Evolutionary conservation across 2,113 vertebrate genomes (phyloP).

Genomic region (Heterotilapia buettikoferi): DNA sequence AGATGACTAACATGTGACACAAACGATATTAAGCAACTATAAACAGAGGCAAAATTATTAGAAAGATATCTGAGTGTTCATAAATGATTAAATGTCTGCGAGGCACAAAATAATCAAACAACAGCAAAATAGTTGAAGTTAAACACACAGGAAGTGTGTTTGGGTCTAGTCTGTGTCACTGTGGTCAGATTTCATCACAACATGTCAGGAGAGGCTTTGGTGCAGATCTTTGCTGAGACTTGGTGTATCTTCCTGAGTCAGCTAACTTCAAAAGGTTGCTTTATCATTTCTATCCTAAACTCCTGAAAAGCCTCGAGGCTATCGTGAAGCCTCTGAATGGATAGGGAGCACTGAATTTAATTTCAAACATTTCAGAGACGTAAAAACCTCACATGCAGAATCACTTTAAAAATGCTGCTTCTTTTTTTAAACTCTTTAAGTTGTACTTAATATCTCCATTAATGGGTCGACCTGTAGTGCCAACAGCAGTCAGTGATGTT

Average conservation of each 20-base stretch:
- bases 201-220: background rate
- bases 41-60: background rate
- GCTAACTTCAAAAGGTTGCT: fast-evolving
- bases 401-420: background rate
- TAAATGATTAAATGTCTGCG: background rate
- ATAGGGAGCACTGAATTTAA: fast-evolving
- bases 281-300: background rate
- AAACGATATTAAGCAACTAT: background rate
- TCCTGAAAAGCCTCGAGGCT: fast-evolving
- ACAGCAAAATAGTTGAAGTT: background rate
- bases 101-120: background rate
- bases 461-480: background rate
- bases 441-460: background rate
- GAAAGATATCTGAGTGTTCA: background rate
- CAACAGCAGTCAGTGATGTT: background rate
- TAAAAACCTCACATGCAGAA: fast-evolving
- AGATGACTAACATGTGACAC: background rate
- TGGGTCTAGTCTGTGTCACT: background rate
- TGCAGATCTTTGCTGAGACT: background rate
- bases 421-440: background rate
- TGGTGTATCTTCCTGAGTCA: background rate
- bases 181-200: background rate
- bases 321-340: background rate
- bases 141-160: background rate
- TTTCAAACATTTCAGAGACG: fast-evolving